Percentiles rank a stretch among this genome's conserved stretches.
Evolutionary conservation across 1,140 invertebrate species (phyloP).

Genomic region (Drosophila kanapiae): DNA sequence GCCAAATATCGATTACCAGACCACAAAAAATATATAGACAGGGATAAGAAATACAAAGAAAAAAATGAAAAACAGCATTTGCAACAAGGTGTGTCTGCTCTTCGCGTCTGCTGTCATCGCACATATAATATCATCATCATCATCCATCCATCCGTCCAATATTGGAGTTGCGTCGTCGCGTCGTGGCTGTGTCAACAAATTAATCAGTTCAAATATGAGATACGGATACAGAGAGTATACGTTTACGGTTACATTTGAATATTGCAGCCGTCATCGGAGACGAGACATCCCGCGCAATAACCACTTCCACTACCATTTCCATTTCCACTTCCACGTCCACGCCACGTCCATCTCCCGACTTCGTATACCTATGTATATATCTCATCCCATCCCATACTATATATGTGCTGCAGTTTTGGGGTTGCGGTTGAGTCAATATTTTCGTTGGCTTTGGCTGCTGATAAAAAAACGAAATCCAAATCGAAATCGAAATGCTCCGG

Average conservation of each 20-base stretch:
- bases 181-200: constrained; percentile 71
- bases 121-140: constrained; percentile 25
- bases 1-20: constrained; percentile 61
- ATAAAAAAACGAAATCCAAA: constrained; percentile 67
- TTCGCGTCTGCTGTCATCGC: constrained; percentile 41
- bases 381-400: constrained; percentile 14
- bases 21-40: background rate
- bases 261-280: constrained; percentile 45
- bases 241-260: constrained; percentile 69
- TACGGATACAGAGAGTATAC: constrained; percentile 44
- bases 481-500: constrained; percentile 60
- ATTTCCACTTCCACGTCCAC: constrained; percentile 13
- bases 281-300: constrained; percentile 27
- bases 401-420: constrained; percentile 40
- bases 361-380: constrained; percentile 19
- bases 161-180: constrained; percentile 33
- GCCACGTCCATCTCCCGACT: constrained; percentile 28
- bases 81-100: constrained; percentile 64
- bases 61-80: constrained; percentile 30
- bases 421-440: constrained; percentile 71
- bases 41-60: constrained; percentile 13
- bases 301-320: constrained; percentile 28
- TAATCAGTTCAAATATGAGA: constrained; percentile 80
- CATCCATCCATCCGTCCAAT: constrained; percentile 7
- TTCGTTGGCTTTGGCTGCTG: constrained; percentile 63